Evolutionary conservation across 2,113 vertebrate species (phyloP), one percentile per base, ranked within the genome.

Genomic region (Chascanopsetta lugubris): DNA sequence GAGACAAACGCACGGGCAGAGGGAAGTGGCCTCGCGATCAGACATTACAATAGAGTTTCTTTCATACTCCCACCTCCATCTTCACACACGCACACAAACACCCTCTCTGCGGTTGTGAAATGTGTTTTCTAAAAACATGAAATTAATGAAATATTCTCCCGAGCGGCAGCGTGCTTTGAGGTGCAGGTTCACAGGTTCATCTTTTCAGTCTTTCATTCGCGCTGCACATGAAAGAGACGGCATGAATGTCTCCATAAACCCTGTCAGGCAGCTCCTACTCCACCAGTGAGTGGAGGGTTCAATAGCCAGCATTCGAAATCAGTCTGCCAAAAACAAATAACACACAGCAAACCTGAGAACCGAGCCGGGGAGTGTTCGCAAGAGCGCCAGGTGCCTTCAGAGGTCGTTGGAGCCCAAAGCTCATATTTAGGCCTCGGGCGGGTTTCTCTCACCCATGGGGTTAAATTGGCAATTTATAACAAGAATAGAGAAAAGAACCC

Each of bases 91-190:
- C 56, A 57, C 29, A 11, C 21, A 9, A n/a, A 46, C 18, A 20
- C 12, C 11, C 26, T 27, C 29, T 32, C 22, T 38, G n/a, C n/a
- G 3, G 18, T 42, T 42, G 64, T 60, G 18, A 59, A 50, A 38
- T 38, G 26, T 40, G 11, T 76, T 46, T 47, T 64, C 59, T 48
- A 27, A 61, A 60, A 2, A 42, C 18, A 51, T 65, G 24, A 69
- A 69, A 69, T 79, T 60, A 61, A 79, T 62, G 32, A 38, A 49
- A 72, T 42, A 40, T 69, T 76, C 50, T 72, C 15, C 59, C 20
- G 25, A 45, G 55, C 72, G 55, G 55, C 72, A 56, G 34, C 34
- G 56, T 65, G 63, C 63, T 77, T 83, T 77, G 40, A 73, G 64
- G 60, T 63, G 51, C 36, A 63, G 51, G 72, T 66, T 84, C 48